A percentile compares a stretch with the other conserved stretches of the same genome.
Conservation (phyloP, 1,140 invertebrate genomes). For the Caenorhabditis latens region DNA sequence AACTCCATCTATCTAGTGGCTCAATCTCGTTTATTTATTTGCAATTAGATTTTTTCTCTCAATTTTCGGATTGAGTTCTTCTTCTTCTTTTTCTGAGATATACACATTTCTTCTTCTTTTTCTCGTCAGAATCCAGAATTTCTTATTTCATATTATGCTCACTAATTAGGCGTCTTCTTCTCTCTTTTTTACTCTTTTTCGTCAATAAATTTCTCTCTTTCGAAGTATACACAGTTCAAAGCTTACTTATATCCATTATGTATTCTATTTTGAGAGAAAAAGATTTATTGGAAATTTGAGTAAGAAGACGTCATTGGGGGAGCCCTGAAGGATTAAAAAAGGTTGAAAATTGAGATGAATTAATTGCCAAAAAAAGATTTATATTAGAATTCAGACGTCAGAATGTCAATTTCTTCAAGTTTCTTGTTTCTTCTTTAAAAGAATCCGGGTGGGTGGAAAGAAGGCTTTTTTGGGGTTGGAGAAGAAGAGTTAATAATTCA, state of each 20-base stretch:
- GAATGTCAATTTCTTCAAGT: slow-evolving; percentile 18
- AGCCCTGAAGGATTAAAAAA: too few relatives aligned
- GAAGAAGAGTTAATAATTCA: background rate
- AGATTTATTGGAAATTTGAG: too few relatives aligned
- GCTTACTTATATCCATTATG: too few relatives aligned
- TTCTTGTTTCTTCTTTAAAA: background rate
- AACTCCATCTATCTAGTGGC: background rate
- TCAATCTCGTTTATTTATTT: background rate
- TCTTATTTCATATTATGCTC: too few relatives aligned
- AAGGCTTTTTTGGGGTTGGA: background rate
- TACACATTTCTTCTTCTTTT: too few relatives aligned
- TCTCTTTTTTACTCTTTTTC: too few relatives aligned
- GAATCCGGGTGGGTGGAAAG: background rate
- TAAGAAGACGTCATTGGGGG: too few relatives aligned
- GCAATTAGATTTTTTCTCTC: slow-evolving; percentile 4
- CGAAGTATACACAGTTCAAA: too few relatives aligned
- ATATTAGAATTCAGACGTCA: slow-evolving; percentile 35
- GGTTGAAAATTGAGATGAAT: background rate
- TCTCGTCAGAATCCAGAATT: too few relatives aligned
- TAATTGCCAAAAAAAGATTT: background rate
- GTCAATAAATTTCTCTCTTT: too few relatives aligned
- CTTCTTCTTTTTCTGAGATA: background rate
- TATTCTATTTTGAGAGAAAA: background rate
- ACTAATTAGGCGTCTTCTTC: too few relatives aligned
- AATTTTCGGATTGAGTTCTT: background rate